Conservation (phyloP, 2,888 invertebrate species). For the Dendrolimus houi region DNA sequence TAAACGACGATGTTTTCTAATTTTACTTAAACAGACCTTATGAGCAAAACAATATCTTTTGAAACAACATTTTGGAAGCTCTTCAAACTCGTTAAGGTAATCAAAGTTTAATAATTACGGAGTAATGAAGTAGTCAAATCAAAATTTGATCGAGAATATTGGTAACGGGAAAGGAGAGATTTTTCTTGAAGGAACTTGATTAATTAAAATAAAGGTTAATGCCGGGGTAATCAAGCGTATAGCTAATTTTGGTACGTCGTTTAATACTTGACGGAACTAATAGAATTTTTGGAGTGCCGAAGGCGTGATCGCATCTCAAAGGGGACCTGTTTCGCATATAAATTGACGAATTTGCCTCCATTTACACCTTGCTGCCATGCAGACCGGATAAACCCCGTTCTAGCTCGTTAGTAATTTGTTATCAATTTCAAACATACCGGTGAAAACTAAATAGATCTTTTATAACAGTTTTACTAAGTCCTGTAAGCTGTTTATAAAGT, state of each 20-base stretch:
- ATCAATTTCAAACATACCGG: constrained; percentile 51
- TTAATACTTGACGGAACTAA: constrained; percentile 20
- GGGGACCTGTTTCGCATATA: constrained; percentile 68
- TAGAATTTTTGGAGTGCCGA: constrained; percentile 43
- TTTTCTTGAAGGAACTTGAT: neutral
- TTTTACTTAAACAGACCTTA: neutral
- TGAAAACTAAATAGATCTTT: constrained; percentile 13
- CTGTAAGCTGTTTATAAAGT: too few relatives aligned
- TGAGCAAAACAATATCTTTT: neutral
- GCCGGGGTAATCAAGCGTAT: neutral
- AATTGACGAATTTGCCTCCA: constrained; percentile 73
- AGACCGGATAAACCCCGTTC: constrained; percentile 32
- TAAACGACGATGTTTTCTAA: neutral
- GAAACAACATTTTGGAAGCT: neutral
- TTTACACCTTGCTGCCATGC: constrained; percentile 63
- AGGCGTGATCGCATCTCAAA: constrained; percentile 59
- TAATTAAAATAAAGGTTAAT: neutral
- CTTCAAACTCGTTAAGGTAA: neutral
- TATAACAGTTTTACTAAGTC: too few relatives aligned
- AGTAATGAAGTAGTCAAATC: neutral
- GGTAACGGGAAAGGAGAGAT: neutral
- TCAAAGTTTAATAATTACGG: neutral
- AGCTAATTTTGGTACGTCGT: neutral
- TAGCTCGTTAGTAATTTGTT: constrained; percentile 59
- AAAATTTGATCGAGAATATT: neutral